Base-by-base conservation (phyloP, 2,113 vertebrate species). In the Coptodon rendalli region DNA sequence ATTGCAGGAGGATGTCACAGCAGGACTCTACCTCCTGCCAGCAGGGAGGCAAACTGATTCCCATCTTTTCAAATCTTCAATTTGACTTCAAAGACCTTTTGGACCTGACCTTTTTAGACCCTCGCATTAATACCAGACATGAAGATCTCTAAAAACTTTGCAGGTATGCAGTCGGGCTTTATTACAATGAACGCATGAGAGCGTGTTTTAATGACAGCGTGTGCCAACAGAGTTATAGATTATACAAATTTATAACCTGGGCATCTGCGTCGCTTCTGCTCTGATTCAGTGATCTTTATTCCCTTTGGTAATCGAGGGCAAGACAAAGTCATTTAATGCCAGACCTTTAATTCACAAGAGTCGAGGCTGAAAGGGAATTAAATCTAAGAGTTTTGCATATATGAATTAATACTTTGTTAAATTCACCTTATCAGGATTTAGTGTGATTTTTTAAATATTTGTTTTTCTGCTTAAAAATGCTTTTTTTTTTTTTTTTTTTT, bases 181-280 rank as follows among this genome's bases (percentile, higher is more conserved):
- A 91, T 88, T 61, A 83, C 85, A 83, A 83, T 11, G 78, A 91
- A 85, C 9, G 83, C 89, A 89, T 3, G 16, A 52, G 31, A 87
- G 80, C 22, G 31, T 50, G 82, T 92, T 80, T 89, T 92, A 89
- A 93, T 89, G 53, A 22, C 84, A 10, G 68, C 63, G 79, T n/a
- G 82, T 57, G 81, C 88, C 90, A 84, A 80, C 82, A 63, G 83
- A 93, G 71, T 85, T 81, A 83, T 84, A 87, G 88, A 91, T 91
- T 86, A 91, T 90, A 88, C 87, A 89, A 59, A 94, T 94, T 89
- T 85, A 90, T 90, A 86, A 89, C 91, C 89, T 63, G 59, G 85
- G 86, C 82, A n/a, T 52, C 83, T 85, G 92, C 52, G 45, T 86
- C 40, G 45, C 86, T 80, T 66, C 1, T 38, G 81, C 85, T 87